Evolutionary conservation across 2,888 invertebrate genomes (phyloP).

Genomic region (Andrena chrysosceles): DNA sequence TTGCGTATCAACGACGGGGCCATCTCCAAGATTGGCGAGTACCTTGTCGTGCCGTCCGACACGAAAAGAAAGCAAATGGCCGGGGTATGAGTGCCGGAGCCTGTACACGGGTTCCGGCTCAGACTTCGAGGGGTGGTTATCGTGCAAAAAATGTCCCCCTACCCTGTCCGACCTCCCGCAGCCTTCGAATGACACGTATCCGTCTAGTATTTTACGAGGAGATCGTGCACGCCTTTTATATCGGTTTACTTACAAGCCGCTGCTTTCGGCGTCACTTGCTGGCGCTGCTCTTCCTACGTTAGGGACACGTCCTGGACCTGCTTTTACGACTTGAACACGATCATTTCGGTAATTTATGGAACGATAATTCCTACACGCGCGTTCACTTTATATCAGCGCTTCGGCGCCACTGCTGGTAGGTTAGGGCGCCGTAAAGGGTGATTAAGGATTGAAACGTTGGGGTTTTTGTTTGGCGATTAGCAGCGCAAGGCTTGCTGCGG

Average conservation of each 20-base stretch:
- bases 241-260: constrained; percentile 74
- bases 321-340: neutral
- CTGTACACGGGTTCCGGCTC: constrained; percentile 8
- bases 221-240: constrained; percentile 81
- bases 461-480: no score
- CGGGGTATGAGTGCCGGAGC: constrained; percentile 18
- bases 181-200: constrained; percentile 64
- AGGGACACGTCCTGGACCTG: neutral
- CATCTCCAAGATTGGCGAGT: constrained; percentile 70
- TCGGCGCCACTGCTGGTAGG: neutral
- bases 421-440: no score
- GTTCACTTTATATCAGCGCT: neutral
- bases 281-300: constrained; percentile 8
- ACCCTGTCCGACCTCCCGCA: neutral
- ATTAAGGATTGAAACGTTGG: no score
- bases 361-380: neutral
- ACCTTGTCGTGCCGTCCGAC: constrained; percentile 60
- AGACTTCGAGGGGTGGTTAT: constrained; percentile 57
- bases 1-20: constrained; percentile 60
- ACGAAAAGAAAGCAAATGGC: constrained; percentile 44
- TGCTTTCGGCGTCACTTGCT: constrained; percentile 52
- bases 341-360: constrained; percentile 5
- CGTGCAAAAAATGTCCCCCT: constrained; percentile 55
- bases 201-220: constrained; percentile 79
- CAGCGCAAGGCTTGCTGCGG: no score